Percentiles rank a stretch among this genome's conserved stretches.
Conservation (phyloP, 2,888 invertebrate genomes). For the Aphelenchoides bicaudatus region DNA sequence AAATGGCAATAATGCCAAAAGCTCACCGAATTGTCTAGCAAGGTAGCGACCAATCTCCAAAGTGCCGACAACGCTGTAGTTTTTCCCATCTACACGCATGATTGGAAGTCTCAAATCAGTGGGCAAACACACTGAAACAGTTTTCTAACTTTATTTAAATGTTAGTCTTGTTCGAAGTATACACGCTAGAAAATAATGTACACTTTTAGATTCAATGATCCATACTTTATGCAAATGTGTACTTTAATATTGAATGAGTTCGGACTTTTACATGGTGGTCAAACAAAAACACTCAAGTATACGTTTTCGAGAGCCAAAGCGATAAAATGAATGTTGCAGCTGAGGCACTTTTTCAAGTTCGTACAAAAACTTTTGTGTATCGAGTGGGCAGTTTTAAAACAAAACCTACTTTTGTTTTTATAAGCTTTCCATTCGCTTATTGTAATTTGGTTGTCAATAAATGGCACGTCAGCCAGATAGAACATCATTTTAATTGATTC, state of each 20-base stretch:
- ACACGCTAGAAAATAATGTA: too few relatives aligned
- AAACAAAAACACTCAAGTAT: too few relatives aligned
- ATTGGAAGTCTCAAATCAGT: slow-evolving; percentile 35
- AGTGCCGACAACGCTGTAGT: slow-evolving; percentile 40
- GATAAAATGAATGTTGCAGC: too few relatives aligned
- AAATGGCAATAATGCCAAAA: slow-evolving; percentile 13
- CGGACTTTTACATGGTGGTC: too few relatives aligned
- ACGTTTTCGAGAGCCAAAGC: too few relatives aligned
- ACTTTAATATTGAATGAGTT: too few relatives aligned
- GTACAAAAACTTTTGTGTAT: too few relatives aligned
- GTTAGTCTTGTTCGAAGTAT: too few relatives aligned
- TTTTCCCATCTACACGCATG: slow-evolving; percentile 30
- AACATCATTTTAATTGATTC: slow-evolving; percentile 47
- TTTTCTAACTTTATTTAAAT: too few relatives aligned
- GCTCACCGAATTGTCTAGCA: slow-evolving; percentile 40
- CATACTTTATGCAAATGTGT: too few relatives aligned
- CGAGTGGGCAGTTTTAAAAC: slow-evolving; percentile 16
- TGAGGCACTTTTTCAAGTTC: too few relatives aligned
- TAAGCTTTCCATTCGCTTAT: slow-evolving; percentile 40
- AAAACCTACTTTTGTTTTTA: slow-evolving; percentile 34
- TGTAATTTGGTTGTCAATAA: slow-evolving; percentile 39
- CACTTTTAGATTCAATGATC: too few relatives aligned
- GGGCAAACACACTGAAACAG: slow-evolving; percentile 16
- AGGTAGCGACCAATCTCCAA: slow-evolving; percentile 44
- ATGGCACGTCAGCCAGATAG: slow-evolving; percentile 33